phyloP scores from a whole-genome alignment of 2,888 invertebrate species.

The Aspidiotus destructor region DNA sequence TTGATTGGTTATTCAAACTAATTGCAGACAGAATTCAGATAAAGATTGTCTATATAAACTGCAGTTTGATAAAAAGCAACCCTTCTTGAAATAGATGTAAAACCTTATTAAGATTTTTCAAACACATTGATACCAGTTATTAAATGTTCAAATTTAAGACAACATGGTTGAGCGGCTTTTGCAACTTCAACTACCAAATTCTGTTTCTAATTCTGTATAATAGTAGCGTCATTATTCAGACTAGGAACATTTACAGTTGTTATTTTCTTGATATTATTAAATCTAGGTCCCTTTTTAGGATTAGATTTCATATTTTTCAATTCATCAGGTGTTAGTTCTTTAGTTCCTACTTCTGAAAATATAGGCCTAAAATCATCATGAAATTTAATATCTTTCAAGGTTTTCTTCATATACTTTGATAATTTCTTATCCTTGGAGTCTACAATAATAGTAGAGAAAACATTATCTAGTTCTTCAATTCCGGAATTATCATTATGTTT shows the following conservation, averaged over 20 bases:
- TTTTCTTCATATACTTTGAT: conserved; percentile 27
- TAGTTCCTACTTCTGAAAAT: conserved; percentile 17
- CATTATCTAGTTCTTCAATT: conserved; percentile 26
- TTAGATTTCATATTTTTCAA: conserved; percentile 27
- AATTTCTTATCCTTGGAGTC: conserved; percentile 21
- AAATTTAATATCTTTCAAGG: too few relatives aligned
- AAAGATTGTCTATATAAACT: too few relatives aligned
- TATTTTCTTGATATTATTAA: conserved; percentile 15
- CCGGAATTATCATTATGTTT: conserved; percentile 29
- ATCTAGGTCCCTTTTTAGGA: conserved; percentile 24
- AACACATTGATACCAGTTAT: too few relatives aligned
- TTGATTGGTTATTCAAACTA: too few relatives aligned
- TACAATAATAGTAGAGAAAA: conserved; percentile 25
- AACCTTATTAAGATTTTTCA: too few relatives aligned
- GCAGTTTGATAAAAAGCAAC: too few relatives aligned
- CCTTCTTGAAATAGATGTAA: too few relatives aligned
- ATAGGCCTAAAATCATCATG: conserved; percentile 18
- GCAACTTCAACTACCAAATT: too few relatives aligned
- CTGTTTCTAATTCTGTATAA: neutral
- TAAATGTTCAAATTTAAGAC: too few relatives aligned
- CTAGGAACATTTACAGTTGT: conserved; percentile 11
- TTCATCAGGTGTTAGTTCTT: too few relatives aligned
- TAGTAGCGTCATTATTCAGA: conserved; percentile 10
- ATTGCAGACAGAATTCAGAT: too few relatives aligned
- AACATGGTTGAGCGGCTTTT: too few relatives aligned